These are phyloP conservation scores for Prunella himalayana DNA, from an alignment of 2,113 vertebrate genomes.

Conservation along the genomic window DNA sequence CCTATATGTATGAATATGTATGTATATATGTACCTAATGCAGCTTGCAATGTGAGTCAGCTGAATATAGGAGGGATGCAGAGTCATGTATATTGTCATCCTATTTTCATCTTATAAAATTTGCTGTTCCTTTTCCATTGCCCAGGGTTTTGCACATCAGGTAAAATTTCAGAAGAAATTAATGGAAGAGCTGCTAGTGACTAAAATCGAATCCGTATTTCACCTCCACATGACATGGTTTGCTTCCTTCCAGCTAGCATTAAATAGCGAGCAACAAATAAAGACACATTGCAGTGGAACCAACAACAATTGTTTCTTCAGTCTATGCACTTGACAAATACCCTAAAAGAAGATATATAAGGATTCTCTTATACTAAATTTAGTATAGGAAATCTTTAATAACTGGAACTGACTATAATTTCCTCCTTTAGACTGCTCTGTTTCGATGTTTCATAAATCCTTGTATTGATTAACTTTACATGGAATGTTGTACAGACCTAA, in stretches of 20 bases:
- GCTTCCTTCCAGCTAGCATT: conserved; percentile 38
- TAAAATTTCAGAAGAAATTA: conserved; percentile 32
- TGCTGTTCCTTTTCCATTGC: not conserved
- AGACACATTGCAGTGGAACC: conserved; percentile 57
- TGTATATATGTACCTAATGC: not conserved
- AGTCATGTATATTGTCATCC: not conserved
- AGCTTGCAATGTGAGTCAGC: not conserved
- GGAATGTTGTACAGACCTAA: conserved; percentile 60
- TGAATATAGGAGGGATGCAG: not conserved
- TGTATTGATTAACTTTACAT: conserved; percentile 72
- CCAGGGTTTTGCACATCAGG: not conserved
- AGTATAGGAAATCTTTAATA: conserved; percentile 75
- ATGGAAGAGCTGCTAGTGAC: conserved; percentile 12
- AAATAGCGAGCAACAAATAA: conserved; percentile 67
- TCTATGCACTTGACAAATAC: conserved; percentile 63
- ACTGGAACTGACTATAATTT: conserved; percentile 74
- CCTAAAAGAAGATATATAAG: conserved; percentile 68
- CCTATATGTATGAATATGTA: not conserved
- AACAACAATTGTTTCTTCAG: conserved; percentile 60
- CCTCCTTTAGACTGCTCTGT: conserved; percentile 64
- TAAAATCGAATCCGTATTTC: conserved; percentile 25
- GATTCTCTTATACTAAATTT: conserved; percentile 72
- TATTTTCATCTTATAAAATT: not conserved
- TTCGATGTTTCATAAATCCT: conserved; percentile 74
- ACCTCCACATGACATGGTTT: not conserved